Conservation (phyloP, 2,888 invertebrate genomes). For the Ferdinandea cuprea region DNA sequence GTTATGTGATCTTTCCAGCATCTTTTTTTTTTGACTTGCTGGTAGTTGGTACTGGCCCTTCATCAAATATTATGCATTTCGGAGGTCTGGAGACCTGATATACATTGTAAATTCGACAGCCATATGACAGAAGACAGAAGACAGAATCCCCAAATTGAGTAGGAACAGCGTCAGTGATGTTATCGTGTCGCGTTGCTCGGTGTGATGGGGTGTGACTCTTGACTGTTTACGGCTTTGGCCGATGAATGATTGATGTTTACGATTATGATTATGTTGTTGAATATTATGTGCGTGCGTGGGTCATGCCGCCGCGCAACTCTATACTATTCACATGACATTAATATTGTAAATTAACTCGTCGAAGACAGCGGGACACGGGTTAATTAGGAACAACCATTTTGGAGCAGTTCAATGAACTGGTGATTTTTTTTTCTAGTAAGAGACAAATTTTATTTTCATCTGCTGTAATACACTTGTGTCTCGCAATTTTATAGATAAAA, state of each 20-base stretch:
- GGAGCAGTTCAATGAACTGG: constrained; percentile 60
- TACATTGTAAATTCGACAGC: constrained; percentile 62
- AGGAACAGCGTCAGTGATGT: constrained; percentile 14
- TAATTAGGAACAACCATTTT: constrained; percentile 51
- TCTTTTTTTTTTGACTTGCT: constrained; percentile 20
- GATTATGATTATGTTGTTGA: constrained; percentile 59
- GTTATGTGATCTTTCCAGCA: constrained; percentile 52
- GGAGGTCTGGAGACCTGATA: constrained; percentile 53
- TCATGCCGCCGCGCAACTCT: constrained; percentile 16
- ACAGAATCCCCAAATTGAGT: constrained; percentile 54
- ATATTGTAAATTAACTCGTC: constrained; percentile 54
- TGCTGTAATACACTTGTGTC: too few species aligned
- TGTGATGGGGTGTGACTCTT: constrained; percentile 19
- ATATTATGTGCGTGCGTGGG: constrained; percentile 38
- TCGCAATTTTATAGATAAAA: too few species aligned
- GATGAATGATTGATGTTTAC: constrained; percentile 68
- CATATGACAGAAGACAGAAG: constrained; percentile 63
- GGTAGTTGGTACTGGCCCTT: too few species aligned
- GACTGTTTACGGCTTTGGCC: constrained; percentile 2
- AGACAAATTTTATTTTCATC: too few species aligned
- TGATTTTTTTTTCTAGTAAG: constrained; percentile 12
- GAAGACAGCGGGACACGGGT: constrained; percentile 33
- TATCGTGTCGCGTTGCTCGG: too few species aligned
- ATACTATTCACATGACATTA: constrained; percentile 43
- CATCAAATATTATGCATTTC: constrained; percentile 19